Evolutionary conservation across 2,113 vertebrate genomes (phyloP).

Genomic region (Gyps fulvus): DNA sequence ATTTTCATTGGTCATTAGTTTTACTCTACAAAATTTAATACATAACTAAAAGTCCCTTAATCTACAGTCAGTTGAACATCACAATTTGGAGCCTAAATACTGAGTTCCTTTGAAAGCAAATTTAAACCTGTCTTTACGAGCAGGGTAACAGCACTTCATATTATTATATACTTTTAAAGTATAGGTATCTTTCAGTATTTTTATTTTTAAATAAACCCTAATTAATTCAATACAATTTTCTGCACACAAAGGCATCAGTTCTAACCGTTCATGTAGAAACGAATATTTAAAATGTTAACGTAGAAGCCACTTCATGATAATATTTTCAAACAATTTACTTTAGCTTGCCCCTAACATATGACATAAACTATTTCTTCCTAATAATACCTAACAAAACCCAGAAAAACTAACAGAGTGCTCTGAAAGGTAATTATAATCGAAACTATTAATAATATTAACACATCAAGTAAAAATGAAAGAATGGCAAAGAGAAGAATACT

Average conservation of each 20-base stretch:
- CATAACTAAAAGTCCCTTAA: neutral
- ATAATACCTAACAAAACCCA: neutral
- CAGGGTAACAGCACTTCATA: neutral
- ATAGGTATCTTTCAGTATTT: neutral
- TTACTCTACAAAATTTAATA: neutral
- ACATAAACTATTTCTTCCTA: constrained; percentile 22
- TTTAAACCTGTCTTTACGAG: neutral
- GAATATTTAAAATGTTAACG: neutral
- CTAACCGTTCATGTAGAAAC: neutral
- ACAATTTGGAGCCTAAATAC: neutral
- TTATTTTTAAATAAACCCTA: neutral
- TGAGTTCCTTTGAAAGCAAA: neutral
- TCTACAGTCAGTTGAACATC: neutral
- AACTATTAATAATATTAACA: constrained; percentile 26
- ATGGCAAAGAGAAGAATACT: constrained; percentile 12
- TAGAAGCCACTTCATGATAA: neutral
- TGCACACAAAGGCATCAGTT: neutral
- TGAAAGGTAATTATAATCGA: neutral
- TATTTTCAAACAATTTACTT: constrained; percentile 24
- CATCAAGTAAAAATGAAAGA: constrained; percentile 3
- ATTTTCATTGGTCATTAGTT: neutral
- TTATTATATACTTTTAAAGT: neutral
- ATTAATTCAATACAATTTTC: neutral
- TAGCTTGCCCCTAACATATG: neutral
- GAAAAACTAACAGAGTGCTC: neutral